Evolutionary conservation across 2,113 vertebrate species (phyloP).

Genomic region (Paratilapia polleni): DNA sequence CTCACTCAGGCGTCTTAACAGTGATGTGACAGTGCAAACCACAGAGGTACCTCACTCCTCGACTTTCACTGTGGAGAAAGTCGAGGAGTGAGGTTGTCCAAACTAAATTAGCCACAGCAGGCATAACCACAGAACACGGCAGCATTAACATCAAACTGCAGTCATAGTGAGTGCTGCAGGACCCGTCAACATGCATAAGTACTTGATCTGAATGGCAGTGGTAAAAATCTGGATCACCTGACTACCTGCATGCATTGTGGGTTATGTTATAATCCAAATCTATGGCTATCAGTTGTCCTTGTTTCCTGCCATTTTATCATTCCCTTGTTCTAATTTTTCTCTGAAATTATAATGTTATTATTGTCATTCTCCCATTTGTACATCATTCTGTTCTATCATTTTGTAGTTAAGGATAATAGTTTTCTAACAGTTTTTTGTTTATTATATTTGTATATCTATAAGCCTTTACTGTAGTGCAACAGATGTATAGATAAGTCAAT

Average conservation of each 20-base stretch:
- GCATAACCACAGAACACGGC: background rate
- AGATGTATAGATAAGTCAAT: background rate
- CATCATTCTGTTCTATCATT: too few relatives aligned
- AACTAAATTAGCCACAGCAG: conserved; percentile 39
- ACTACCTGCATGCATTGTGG: background rate
- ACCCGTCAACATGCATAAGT: background rate
- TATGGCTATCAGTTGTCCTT: background rate
- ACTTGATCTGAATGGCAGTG: background rate
- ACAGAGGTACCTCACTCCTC: background rate
- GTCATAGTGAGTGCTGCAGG: background rate
- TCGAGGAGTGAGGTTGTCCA: background rate
- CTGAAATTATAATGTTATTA: background rate
- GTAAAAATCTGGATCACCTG: background rate
- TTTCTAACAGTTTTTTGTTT: too few relatives aligned
- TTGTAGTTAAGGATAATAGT: too few relatives aligned
- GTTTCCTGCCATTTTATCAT: background rate
- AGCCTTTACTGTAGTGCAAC: background rate
- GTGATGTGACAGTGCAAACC: conserved; percentile 5
- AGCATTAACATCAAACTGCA: background rate
- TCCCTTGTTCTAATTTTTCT: background rate
- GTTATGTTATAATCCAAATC: background rate
- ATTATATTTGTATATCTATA: background rate
- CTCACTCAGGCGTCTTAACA: background rate
- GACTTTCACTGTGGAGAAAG: background rate
- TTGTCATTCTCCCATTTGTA: too few relatives aligned